Evolutionary conservation across 2,888 invertebrate genomes (phyloP).

Genomic region (Pristionchus maxplancki): DNA sequence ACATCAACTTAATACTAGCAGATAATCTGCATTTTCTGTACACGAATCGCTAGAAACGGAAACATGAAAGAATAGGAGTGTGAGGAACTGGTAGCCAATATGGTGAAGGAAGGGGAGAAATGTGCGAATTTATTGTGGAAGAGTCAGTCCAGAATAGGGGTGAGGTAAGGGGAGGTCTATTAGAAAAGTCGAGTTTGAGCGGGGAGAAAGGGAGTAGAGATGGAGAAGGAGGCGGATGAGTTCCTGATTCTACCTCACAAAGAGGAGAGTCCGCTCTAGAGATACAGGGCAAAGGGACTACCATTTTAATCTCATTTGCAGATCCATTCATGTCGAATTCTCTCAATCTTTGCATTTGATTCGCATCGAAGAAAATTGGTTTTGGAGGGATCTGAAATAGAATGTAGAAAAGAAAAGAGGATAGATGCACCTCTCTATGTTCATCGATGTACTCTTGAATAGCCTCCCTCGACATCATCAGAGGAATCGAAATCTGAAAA

Average conservation of each 20-base stretch:
- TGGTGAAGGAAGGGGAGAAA: neutral
- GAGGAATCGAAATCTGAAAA: conserved; percentile 38
- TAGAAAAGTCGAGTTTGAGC: neutral
- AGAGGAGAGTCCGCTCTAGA: neutral
- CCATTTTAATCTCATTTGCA: neutral
- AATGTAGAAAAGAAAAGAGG: neutral
- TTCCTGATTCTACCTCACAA: neutral
- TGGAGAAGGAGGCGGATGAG: neutral
- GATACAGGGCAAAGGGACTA: neutral
- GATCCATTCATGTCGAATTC: neutral
- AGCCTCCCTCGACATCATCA: neutral
- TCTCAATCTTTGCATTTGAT: neutral
- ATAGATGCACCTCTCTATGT: neutral
- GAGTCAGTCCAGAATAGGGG: neutral
- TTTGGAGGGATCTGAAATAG: neutral
- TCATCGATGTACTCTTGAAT: neutral
- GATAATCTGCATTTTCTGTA: too few relatives aligned
- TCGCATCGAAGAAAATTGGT: neutral
- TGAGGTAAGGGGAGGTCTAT: neutral
- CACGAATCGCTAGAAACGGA: neutral
- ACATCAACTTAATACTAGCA: neutral
- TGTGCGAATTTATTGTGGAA: neutral
- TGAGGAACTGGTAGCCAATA: neutral
- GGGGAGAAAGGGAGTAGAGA: neutral
- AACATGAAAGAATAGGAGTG: neutral